Conservation (phyloP, 2,113 vertebrate genomes). For the Dicerorhinus sumatrensis region DNA sequence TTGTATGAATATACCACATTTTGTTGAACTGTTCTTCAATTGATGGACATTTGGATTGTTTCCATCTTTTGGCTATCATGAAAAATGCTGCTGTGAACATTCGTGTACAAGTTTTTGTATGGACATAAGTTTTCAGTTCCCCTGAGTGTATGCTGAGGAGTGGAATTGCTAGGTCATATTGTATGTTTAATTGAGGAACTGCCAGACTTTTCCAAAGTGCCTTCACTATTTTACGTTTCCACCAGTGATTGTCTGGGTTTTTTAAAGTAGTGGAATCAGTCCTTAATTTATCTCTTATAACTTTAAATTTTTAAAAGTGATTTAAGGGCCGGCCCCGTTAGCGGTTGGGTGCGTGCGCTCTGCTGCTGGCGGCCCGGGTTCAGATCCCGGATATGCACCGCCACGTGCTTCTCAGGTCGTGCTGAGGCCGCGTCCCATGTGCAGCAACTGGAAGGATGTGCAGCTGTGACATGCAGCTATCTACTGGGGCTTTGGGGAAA, state of each 20-base stretch:
- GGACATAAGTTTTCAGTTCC: background rate
- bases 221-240: background rate
- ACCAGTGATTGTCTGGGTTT: background rate
- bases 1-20: background rate
- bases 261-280: background rate
- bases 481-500: no score
- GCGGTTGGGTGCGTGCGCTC: no score
- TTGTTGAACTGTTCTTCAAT: background rate
- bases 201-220: background rate
- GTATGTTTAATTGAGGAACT: background rate
- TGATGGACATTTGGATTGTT: background rate
- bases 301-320: background rate
- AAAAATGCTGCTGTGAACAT: background rate
- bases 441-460: no score
- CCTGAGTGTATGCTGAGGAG: background rate
- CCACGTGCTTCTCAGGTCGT: no score
- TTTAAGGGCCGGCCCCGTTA: background rate
- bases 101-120: background rate
- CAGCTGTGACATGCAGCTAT: no score
- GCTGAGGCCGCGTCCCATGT: no score
- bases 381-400: no score
- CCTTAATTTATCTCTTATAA: slow-evolving; percentile 13
- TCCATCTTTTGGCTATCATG: background rate
- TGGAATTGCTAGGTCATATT: background rate
- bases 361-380: no score